These are phyloP conservation scores for Acomys russatus DNA, from an alignment of 2,797 vertebrate species.

Conservation along the genomic window DNA sequence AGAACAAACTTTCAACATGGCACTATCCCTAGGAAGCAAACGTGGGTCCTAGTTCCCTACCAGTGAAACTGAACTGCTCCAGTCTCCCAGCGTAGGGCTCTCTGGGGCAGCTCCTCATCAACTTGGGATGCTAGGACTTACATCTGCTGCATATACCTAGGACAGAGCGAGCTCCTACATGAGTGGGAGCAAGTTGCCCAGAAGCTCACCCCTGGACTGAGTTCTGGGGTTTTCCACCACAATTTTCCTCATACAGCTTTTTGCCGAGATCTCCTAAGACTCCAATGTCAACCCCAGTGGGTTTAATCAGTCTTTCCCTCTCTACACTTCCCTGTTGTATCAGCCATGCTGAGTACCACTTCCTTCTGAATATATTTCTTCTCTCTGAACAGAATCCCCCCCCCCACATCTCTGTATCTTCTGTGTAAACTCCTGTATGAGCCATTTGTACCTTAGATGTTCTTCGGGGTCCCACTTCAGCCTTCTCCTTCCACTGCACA, in stretches of 20 bases:
- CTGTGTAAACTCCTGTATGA: not conserved
- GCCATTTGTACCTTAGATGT: no score
- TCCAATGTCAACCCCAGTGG: not conserved
- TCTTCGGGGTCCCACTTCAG: not conserved
- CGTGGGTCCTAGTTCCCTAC: conserved; percentile 85
- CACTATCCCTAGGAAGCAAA: conserved; percentile 88
- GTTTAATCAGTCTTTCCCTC: not conserved
- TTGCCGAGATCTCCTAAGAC: no score
- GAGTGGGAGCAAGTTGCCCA: not conserved
- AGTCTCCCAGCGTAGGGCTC: conserved; percentile 78
- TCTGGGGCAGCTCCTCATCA: not conserved
- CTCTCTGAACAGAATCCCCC: not conserved
- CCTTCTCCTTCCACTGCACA: not conserved
- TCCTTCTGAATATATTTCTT: not conserved
- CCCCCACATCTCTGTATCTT: not conserved
- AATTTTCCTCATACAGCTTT: not conserved
- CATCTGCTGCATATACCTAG: not conserved
- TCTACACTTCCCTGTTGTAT: not conserved
- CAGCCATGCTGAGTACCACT: no score
- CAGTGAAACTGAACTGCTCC: conserved; percentile 79
- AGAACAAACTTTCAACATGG: conserved; percentile 85
- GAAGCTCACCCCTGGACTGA: not conserved
- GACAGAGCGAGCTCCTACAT: not conserved
- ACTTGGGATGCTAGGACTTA: not conserved
- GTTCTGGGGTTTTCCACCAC: not conserved